phyloP scores from a whole-genome alignment of 2,797 vertebrate species.

The Chloroceryle amazona region DNA sequence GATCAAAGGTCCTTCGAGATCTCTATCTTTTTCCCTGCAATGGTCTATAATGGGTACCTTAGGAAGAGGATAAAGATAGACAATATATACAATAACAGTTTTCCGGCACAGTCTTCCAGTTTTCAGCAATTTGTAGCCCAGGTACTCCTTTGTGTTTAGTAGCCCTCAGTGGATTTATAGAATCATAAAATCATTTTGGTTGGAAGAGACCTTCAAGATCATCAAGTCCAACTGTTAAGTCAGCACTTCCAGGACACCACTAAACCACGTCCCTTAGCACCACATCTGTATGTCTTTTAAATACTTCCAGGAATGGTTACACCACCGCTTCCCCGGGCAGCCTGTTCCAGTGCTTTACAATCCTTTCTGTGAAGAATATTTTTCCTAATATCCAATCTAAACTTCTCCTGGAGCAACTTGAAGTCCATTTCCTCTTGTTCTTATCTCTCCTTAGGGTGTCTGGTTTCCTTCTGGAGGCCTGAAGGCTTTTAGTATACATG shows the following conservation, averaged over 20 bases:
- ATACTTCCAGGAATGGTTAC: neutral
- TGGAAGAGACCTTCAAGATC: neutral
- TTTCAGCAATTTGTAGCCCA: neutral
- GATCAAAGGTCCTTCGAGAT: neutral
- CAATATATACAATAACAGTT: neutral
- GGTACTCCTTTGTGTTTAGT: neutral
- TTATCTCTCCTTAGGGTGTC: neutral
- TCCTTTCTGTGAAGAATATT: too few species aligned
- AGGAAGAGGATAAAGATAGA: neutral
- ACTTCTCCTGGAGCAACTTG: neutral
- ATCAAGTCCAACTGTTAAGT: neutral
- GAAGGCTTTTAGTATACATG: neutral
- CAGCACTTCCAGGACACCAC: neutral
- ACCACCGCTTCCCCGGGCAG: neutral
- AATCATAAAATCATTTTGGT: neutral
- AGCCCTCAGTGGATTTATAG: neutral
- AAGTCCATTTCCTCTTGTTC: neutral
- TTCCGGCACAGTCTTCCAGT: neutral
- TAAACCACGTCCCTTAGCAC: neutral
- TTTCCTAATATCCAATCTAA: neutral
- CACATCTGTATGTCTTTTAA: neutral
- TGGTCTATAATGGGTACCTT: neutral
- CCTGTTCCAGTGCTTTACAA: neutral
- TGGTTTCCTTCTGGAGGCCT: neutral
- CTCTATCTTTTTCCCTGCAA: neutral